phyloP scores from a whole-genome alignment of 2,113 vertebrate genomes.

The Bothrops jararaca region DNA sequence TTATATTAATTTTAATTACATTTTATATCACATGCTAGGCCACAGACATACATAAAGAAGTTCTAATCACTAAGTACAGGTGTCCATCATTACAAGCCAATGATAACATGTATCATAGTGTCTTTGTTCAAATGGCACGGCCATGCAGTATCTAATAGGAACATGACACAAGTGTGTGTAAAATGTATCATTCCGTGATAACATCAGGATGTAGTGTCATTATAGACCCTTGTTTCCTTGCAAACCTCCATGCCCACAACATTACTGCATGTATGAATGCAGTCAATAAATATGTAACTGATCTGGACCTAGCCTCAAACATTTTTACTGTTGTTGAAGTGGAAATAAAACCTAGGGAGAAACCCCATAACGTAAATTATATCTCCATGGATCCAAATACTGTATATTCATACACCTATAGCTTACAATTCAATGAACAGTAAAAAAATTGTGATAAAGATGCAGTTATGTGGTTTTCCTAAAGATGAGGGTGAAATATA shows the following conservation, averaged over 20 bases:
- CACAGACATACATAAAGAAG: not conserved
- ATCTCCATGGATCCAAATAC: not conserved
- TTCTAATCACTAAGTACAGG: not conserved
- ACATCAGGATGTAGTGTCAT: not conserved
- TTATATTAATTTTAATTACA: not conserved
- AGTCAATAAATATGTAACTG: not conserved
- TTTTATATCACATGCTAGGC: not conserved
- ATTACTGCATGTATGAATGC: not conserved
- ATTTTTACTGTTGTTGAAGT: not conserved
- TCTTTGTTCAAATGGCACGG: not conserved
- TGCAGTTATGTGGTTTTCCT: not conserved
- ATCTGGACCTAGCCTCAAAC: not conserved
- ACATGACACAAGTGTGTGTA: not conserved
- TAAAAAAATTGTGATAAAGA: not conserved
- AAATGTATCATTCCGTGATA: not conserved
- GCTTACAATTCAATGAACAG: not conserved
- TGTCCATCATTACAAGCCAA: not conserved
- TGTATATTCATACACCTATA: not conserved
- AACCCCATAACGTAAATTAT: not conserved
- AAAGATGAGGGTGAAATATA: not conserved
- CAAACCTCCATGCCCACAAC: not conserved
- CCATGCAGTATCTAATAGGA: not conserved
- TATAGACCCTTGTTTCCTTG: not conserved
- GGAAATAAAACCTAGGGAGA: not conserved
- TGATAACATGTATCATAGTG: not conserved